Evolutionary conservation across 2,113 vertebrate species (phyloP).

Genomic region (Nannospalax galili): DNA sequence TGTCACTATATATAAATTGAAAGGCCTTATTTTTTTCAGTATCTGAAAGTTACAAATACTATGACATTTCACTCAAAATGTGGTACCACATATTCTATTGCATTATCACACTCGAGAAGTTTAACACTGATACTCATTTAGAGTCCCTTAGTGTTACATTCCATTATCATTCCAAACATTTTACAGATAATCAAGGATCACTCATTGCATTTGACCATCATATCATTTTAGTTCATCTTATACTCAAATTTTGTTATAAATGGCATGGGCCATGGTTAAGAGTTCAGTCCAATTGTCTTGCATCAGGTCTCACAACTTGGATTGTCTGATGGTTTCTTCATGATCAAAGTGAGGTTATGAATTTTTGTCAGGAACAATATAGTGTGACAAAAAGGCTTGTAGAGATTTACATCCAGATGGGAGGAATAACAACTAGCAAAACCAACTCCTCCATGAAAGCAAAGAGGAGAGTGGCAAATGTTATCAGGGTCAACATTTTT

Average conservation of each 20-base stretch:
- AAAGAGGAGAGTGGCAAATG: not conserved
- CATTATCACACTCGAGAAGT: not conserved
- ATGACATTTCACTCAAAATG: not conserved
- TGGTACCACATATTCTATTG: not conserved
- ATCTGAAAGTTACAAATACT: conserved; percentile 21
- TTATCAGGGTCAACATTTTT: not conserved
- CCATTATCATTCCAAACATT: not conserved
- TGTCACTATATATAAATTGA: not conserved
- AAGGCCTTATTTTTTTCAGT: not conserved
- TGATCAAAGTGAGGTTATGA: not conserved
- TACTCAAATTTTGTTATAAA: not conserved
- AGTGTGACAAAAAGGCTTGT: not conserved
- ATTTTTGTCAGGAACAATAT: not conserved
- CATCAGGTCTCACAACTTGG: not conserved
- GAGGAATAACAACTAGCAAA: not conserved
- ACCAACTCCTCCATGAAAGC: not conserved
- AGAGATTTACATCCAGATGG: not conserved
- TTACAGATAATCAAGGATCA: not conserved
- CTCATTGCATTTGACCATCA: not conserved
- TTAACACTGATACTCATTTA: not conserved
- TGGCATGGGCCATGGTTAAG: not conserved
- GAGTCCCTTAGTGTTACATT: not conserved
- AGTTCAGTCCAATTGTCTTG: not conserved
- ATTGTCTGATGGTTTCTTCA: not conserved
- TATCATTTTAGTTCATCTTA: not conserved